Evolutionary conservation across 2,797 vertebrate species (phyloP).

Genomic region (Diceros bicornis): DNA sequence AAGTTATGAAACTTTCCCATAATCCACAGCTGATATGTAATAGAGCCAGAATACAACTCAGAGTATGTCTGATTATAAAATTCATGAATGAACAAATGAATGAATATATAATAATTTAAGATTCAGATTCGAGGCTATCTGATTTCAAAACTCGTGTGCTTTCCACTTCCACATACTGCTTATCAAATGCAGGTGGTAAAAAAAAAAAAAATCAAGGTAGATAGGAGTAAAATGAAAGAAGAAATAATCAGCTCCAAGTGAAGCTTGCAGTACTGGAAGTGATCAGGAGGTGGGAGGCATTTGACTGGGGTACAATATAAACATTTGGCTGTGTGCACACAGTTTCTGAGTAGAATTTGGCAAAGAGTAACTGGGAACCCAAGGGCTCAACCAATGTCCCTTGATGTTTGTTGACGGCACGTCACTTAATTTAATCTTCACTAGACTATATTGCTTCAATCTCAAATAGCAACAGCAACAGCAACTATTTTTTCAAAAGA

Average conservation of each 20-base stretch:
- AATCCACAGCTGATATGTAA: neutral
- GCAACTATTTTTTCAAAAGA: constrained; percentile 22
- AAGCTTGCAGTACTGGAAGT: neutral
- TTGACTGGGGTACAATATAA: neutral
- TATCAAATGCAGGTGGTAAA: neutral
- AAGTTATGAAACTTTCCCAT: neutral
- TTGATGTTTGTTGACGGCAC: neutral
- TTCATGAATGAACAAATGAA: neutral
- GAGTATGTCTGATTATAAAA: neutral
- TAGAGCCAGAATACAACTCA: neutral
- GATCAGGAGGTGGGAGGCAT: neutral
- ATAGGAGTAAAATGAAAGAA: neutral
- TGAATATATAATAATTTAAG: neutral
- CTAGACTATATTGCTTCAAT: neutral
- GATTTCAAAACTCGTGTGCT: neutral
- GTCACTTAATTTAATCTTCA: neutral
- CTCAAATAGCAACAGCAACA: neutral
- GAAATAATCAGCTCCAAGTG: neutral
- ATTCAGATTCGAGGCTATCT: neutral
- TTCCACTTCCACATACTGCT: neutral
- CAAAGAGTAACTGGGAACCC: neutral
- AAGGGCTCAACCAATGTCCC: neutral
- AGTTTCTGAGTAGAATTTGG: neutral
- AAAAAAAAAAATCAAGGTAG: neutral
- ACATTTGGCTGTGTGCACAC: neutral